Base-by-base conservation (phyloP, 2,888 invertebrate species). In the Nesidiocoris tenuis region DNA sequence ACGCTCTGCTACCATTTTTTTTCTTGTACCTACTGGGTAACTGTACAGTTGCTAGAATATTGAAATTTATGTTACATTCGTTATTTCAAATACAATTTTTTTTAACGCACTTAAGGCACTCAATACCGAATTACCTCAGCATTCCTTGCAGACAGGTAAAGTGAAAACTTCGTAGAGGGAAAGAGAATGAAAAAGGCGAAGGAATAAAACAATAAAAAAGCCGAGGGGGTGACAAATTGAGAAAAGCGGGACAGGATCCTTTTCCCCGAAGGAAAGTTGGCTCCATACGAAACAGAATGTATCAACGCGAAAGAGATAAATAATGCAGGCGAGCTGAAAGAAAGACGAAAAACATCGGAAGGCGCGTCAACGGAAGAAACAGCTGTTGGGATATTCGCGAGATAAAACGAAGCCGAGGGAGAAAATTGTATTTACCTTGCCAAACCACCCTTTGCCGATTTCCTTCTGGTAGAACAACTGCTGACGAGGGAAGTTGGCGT, bases 381-480 rank as follows among this genome's bases (percentile, higher is more conserved):
- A 39, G 39, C 39, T 39, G 39, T 39, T 39, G 39, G 39, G 39
- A 39, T 39, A 39, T 39, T 39, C 12, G 39, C 12, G 5, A 39
- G 39, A 3, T 16, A 7, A 18, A 59, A 59, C 17, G 16, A 59
- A 59, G 16, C 3, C 3, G n/a, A 16, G 64, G 23, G 5, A n/a
- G 22, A 56, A 55, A 56, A 39, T 61, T 39, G 55, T 78, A 80
- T 81, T 81, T 81, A 86, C 86, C 83, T 86, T 90, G 74, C 94
- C 94, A 84, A 94, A 95, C 93, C 94, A 94, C 59, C 94, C 93
- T 79, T 89, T 88, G 1, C 93, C 93, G 77, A 94, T 87, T 85
- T 94, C 93, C 81, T 90, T 88, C 17, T 94, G 87, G 84, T 94
- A 95, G 83, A 93, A 91, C 80, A 95, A 84, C 82, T 90, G 90